Conservation (phyloP, 2,888 invertebrate genomes). For the Orchesellides sinensis region DNA sequence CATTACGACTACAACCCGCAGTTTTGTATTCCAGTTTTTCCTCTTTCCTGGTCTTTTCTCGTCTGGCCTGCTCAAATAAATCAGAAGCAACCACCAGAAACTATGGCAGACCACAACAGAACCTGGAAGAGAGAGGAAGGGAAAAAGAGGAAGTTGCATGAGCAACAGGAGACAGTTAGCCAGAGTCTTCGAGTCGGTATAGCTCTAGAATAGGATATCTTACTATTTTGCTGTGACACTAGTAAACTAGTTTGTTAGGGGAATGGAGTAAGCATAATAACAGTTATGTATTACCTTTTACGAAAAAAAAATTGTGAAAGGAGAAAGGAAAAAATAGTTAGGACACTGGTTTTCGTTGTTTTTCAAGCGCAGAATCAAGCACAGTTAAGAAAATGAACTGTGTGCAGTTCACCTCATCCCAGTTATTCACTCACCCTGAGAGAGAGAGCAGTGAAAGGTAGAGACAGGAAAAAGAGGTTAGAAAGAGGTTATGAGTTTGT, state of each 20-base stretch:
- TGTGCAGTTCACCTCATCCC: slow-evolving; percentile 3
- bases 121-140: slow-evolving; percentile 4
- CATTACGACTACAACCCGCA: neutral
- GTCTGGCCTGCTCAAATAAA: slow-evolving; percentile 21
- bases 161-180: neutral
- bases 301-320: too few species aligned
- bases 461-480: too few species aligned
- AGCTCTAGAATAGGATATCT: neutral
- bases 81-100: slow-evolving; percentile 36
- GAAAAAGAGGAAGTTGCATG: neutral
- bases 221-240: too few species aligned
- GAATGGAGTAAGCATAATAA: too few species aligned
- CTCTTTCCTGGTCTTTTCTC: neutral
- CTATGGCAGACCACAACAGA: slow-evolving; percentile 47
- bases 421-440: neutral
- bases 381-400: neutral
- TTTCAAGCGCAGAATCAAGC: slow-evolving; percentile 12
- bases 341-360: too few species aligned
- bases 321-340: too few species aligned
- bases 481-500: too few species aligned
- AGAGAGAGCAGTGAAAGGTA: neutral
- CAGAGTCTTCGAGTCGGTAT: neutral
- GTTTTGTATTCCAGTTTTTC: neutral
- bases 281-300: too few species aligned
- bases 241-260: too few species aligned